Conservation (phyloP, 2,888 invertebrate species). For the Mongoloraphidia duomilia region DNA sequence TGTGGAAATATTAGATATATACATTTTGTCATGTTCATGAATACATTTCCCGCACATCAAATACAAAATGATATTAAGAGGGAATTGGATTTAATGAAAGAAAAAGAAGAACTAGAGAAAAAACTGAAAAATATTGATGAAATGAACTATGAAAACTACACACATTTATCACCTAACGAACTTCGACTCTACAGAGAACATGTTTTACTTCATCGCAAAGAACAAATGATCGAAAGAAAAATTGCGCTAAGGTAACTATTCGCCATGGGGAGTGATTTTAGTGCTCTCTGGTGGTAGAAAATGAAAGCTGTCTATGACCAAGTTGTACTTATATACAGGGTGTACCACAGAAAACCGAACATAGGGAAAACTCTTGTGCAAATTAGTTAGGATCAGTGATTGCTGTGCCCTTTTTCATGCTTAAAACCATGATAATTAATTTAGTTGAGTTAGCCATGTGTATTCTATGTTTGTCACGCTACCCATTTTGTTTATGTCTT, state of each 20-base stretch:
- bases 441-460: too few relatives aligned
- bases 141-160: constrained; percentile 17
- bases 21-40: constrained; percentile 19
- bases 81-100: constrained; percentile 10
- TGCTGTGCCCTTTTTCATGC: too few relatives aligned
- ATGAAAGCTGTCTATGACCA: too few relatives aligned
- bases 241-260: constrained; percentile 14
- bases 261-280: too few relatives aligned
- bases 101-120: constrained; percentile 10
- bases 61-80: constrained; percentile 9
- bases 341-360: too few relatives aligned
- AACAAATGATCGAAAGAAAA: constrained; percentile 10
- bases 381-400: too few relatives aligned
- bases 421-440: too few relatives aligned
- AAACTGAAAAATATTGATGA: constrained; percentile 12
- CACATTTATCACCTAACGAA: constrained; percentile 13
- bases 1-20: constrained; percentile 22
- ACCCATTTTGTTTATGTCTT: too few relatives aligned
- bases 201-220: constrained; percentile 16
- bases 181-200: constrained; percentile 14
- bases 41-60: constrained; percentile 15
- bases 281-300: too few relatives aligned
- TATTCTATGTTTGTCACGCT: too few relatives aligned
- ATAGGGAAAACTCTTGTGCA: too few relatives aligned
- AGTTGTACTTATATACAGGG: too few relatives aligned